Conservation (phyloP, 2,888 invertebrate genomes). For the Drosophila prolongata region DNA sequence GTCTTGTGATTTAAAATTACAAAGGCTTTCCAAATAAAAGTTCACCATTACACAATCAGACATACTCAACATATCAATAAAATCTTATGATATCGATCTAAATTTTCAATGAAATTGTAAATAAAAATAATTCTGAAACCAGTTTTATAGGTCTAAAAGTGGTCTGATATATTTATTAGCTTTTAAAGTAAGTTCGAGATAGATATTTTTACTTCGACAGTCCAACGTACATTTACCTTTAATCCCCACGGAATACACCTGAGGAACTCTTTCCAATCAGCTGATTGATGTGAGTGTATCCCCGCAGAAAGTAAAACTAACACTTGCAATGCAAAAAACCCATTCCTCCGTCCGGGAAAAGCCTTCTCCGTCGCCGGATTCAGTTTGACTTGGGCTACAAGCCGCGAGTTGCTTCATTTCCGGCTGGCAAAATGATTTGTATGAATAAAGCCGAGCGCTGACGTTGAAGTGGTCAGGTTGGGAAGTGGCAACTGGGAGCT, state of each 20-base stretch:
- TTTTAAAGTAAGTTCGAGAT: too few relatives aligned
- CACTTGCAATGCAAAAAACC: conserved; percentile 56
- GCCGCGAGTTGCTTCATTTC: conserved; percentile 72
- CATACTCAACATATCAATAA: too few relatives aligned
- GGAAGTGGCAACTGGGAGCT: not conserved
- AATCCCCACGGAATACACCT: not conserved
- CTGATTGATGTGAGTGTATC: conserved; percentile 12
- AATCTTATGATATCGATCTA: too few relatives aligned
- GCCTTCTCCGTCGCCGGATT: not conserved
- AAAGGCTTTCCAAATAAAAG: too few relatives aligned
- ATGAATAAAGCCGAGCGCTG: conserved; percentile 61
- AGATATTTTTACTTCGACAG: too few relatives aligned
- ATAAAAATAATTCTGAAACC: too few relatives aligned
- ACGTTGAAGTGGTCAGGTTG: conserved; percentile 57
- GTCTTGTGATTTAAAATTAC: too few relatives aligned
- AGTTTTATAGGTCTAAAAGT: too few relatives aligned
- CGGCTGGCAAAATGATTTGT: conserved; percentile 75
- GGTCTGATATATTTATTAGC: too few relatives aligned
- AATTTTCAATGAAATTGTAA: too few relatives aligned
- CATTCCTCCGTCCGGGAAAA: not conserved
- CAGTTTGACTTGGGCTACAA: conserved; percentile 29
- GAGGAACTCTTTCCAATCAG: conserved; percentile 3
- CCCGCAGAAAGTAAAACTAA: conserved; percentile 33
- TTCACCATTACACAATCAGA: too few relatives aligned
- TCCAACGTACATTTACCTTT: not conserved